Evolutionary conservation across 1,140 invertebrate genomes (phyloP), one percentile per base, ranked within the genome.

Genomic region (Bombus waltoni): DNA sequence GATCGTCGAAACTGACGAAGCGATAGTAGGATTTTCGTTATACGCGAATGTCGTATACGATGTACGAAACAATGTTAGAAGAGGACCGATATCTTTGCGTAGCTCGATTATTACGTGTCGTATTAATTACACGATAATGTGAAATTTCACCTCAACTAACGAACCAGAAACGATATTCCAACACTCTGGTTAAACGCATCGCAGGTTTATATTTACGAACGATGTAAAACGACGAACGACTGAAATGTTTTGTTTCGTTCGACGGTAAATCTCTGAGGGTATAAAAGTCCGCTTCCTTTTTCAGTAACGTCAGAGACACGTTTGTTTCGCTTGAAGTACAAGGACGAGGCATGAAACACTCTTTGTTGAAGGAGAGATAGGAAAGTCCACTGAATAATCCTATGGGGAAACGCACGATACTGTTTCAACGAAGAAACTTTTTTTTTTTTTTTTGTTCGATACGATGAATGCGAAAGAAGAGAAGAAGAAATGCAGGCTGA

Each of bases 351-450:
- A 72, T 81, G 40, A 59, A 81, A 28, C 38, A 8, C 25, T 38
- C n/a, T 81, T 72, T 42, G 47, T 81, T 8, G 11, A 11, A 25
- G 38, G 3, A 4, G 25, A 22, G 38, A 42, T 81, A 57, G 8
- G 66, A 81, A 81, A 81, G 65, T 80, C 70, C 18, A 53, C 53
- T 18, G 10, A 81, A 71, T 81, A 57, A 71, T 81, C 47, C 68
- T 25, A 40, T 22, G 47, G 3, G 32, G 53, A 38, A 22, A 40
- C 32, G 38, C n/a, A 25, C 4, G 9, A 81, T 18, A 9, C 28
- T 8, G 28, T 81, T 32, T 32, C 4, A 38, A 57, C 18, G n/a
- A 70, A 70, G 35, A 57, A 72, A 81, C 35, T 79, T 68, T 68
- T 38, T 62, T 76, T 32, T 76, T 32, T 32, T 32, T 32, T 62